Conservation (phyloP, 1,140 invertebrate genomes). For the Mercenaria mercenaria region DNA sequence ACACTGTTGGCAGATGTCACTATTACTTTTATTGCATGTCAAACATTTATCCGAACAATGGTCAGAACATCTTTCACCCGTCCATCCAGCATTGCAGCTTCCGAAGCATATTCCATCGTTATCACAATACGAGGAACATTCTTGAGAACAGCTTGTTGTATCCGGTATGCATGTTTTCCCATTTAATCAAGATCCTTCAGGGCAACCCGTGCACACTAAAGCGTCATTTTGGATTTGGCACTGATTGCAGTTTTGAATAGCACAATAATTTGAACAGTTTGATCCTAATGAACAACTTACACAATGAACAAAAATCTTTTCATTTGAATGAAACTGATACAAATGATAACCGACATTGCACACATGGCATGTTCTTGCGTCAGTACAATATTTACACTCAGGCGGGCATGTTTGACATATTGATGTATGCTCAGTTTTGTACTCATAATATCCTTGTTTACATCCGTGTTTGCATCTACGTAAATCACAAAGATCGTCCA, state of each 20-base stretch:
- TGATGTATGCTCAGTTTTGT: not conserved
- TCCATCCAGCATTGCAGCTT: too few relatives aligned
- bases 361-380: not conserved
- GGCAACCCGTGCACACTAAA: not conserved
- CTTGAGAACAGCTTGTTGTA: not conserved
- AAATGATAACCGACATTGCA: not conserved
- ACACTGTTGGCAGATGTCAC: too few relatives aligned
- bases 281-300: too few relatives aligned
- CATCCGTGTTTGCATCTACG: not conserved
- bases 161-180: not conserved
- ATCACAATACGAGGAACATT: not conserved
- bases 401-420: not conserved
- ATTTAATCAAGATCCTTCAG: not conserved
- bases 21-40: too few relatives aligned
- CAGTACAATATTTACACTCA: not conserved
- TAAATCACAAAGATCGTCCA: not conserved
- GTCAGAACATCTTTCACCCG: too few relatives aligned
- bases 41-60: too few relatives aligned
- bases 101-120: too few relatives aligned
- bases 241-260: too few relatives aligned
- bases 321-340: too few relatives aligned
- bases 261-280: too few relatives aligned
- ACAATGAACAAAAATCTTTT: not conserved
- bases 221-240: not conserved
- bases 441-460: too few relatives aligned